These are phyloP conservation scores for Siniperca undulata DNA, from an alignment of 2,797 vertebrate species.

Conservation along the genomic window DNA sequence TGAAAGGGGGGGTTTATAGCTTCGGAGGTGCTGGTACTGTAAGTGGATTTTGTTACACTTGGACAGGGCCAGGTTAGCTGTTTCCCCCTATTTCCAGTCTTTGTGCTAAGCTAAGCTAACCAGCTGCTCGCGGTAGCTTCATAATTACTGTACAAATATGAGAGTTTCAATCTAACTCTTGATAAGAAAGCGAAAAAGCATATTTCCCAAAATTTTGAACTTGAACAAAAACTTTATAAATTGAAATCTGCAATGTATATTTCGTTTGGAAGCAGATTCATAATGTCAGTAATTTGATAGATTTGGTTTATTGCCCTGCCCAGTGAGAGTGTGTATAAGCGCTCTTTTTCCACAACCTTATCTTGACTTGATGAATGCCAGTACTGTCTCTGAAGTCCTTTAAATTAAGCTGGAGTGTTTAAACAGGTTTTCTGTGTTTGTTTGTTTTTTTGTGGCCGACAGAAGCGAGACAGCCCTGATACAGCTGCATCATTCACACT, in stretches of 20 bases:
- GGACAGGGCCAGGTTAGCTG: background rate
- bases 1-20: background rate
- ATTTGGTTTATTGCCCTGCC: background rate
- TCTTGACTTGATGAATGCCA: background rate
- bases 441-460: conserved; percentile 24
- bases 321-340: background rate
- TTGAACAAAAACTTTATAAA: background rate
- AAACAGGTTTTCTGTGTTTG: background rate
- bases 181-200: background rate
- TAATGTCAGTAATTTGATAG: background rate
- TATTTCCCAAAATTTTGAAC: background rate
- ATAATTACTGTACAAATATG: background rate
- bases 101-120: conserved; percentile 6
- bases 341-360: background rate
- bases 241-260: background rate
- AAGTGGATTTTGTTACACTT: background rate
- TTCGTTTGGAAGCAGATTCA: background rate
- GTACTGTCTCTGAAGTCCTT: background rate
- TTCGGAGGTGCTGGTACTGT: background rate
- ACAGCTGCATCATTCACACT: conserved; percentile 88
- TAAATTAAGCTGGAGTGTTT: background rate
- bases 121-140: background rate
- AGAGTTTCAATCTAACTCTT: background rate
- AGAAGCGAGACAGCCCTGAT: conserved; percentile 92
- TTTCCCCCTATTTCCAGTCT: background rate